Evolutionary conservation across 2,797 vertebrate species (phyloP).

Genomic region (Rhinatrema bivittatum): DNA sequence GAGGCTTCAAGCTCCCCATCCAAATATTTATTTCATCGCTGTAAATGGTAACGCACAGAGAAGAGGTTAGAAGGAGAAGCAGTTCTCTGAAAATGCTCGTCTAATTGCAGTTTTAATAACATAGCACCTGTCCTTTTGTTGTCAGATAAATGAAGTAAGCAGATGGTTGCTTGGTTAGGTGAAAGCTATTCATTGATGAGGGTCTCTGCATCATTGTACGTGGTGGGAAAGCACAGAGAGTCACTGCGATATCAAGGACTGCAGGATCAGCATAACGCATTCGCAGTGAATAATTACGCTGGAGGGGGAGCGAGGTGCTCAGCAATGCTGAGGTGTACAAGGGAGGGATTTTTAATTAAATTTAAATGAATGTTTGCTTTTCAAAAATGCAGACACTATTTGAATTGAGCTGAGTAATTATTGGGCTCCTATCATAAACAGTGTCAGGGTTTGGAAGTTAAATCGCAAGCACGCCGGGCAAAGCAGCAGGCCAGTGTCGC

Average conservation of each 20-base stretch:
- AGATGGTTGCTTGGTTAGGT: slow-evolving; percentile 24
- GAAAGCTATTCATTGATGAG: slow-evolving; percentile 16
- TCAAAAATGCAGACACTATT: background rate
- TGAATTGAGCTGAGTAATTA: slow-evolving; percentile 1
- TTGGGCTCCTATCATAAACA: background rate
- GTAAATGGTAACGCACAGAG: slow-evolving; percentile 1
- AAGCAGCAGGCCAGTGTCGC: too few relatives aligned
- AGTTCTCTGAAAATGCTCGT: slow-evolving; percentile 14
- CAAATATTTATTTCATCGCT: slow-evolving; percentile 11
- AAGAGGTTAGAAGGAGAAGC: slow-evolving; percentile 5
- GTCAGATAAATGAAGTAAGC: slow-evolving; percentile 14
- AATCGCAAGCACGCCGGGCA: too few relatives aligned
- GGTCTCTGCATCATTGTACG: slow-evolving; percentile 1
- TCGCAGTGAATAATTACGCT: background rate
- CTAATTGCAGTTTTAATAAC: slow-evolving; percentile 17
- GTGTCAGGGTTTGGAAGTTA: too few relatives aligned
- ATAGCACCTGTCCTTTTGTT: slow-evolving; percentile 20
- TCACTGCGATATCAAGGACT: background rate
- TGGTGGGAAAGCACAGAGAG: background rate
- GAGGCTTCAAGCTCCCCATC: background rate
- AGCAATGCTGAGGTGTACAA: background rate
- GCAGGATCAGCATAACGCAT: background rate
- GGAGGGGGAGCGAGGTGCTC: background rate
- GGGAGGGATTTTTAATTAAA: background rate
- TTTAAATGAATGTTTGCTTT: slow-evolving; percentile 2